Base-by-base conservation (phyloP, 2,888 invertebrate species). In the Endotricha flammealis region DNA sequence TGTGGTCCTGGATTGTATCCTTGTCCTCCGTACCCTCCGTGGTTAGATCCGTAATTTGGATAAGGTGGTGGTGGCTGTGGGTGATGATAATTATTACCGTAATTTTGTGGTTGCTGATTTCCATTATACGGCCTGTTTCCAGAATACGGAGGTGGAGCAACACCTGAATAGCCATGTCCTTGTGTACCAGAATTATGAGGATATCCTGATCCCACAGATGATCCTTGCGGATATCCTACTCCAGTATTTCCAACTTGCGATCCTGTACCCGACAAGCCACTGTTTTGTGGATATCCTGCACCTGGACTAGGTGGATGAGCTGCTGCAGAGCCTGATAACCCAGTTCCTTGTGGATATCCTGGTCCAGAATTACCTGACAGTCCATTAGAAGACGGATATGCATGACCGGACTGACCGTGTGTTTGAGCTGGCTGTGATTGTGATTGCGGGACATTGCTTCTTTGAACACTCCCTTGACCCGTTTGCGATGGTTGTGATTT, bases 31-130 rank as follows among this genome's bases (percentile, higher is more conserved):
- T 71, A 60, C 8, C 60, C 58, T 13, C 69, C 69, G 25, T 59
- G 53, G 32, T 55, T 57, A 10, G 49, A 43, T 14, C 73, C 76
- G 42, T 53, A 48, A 41, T 58, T 68, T 28, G 65, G 55, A 40
- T 79, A 77, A 12, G 76, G 64, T 7, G 80, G 79, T 16, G 80
- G 79, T 22, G 73, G 71, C 36, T 75, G 73, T 38, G 75, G 61
- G 44, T 73, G 74, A 38, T 77, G 62, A 46, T 73, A 60, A 43
- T 56, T 58, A 46, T 61, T 65, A 28, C 77, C 75, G 38, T 61
- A 53, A 35, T 61, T 53, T 38, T 56, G 63, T 23, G 50, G 50
- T 32, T 49, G 62, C 41, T 61, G 56, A 33, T 53, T 61, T 14
- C 53, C 50, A 12, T 42, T 51, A 23, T 51, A 46, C 8, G 52